Base-by-base conservation (phyloP, 2,113 vertebrate genomes). In the Platichthys flesus region DNA sequence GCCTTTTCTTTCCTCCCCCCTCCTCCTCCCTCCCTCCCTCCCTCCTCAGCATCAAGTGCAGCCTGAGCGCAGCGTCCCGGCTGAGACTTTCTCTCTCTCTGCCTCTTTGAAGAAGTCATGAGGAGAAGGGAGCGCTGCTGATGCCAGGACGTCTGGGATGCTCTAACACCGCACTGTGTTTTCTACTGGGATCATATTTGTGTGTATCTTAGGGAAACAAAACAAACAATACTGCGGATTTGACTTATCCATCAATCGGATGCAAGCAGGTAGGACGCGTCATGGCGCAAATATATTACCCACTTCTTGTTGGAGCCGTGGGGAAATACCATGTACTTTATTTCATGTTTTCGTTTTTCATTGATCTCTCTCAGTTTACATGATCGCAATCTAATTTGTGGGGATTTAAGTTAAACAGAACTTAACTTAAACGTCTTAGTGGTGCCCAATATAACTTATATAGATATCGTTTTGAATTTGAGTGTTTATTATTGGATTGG, bases 31-130 rank as follows among this genome's bases (percentile, higher is more conserved):
- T 7, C 31, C 28, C 28, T 31, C 28, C 31, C 47, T 15, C n/a
- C 67, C 62, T 5, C 86, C 87, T 84, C 83, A 92, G 94, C 94
- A 94, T 94, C 94, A 95, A 94, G 92, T 93, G 93, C 91, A 90
- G 89, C 78, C 87, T 78, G 79, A 79, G 88, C 79, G 62, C 61
- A 86, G 84, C 67, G 83, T 84, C 82, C 81, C 81, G 87, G 79
- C 91, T 84, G 77, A 52, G 72, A 83, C 88, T 91, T 88, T 89
- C 81, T 89, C 77, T 78, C 86, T 13, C 40, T 42, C 40, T 79
- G 85, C 85, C 84, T 89, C 86, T 81, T 67, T 84, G 86, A 77
- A 90, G 89, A 62, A 85, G 94, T 78, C 24, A 92, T 93, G 91
- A 91, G 83, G 83, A 92, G 89, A 82, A 86, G 86, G 77, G 85